A percentile compares a stretch with the other conserved stretches of the same genome.
Conservation (phyloP, 2,797 vertebrate genomes). For the Cyclopterus lumpus region DNA sequence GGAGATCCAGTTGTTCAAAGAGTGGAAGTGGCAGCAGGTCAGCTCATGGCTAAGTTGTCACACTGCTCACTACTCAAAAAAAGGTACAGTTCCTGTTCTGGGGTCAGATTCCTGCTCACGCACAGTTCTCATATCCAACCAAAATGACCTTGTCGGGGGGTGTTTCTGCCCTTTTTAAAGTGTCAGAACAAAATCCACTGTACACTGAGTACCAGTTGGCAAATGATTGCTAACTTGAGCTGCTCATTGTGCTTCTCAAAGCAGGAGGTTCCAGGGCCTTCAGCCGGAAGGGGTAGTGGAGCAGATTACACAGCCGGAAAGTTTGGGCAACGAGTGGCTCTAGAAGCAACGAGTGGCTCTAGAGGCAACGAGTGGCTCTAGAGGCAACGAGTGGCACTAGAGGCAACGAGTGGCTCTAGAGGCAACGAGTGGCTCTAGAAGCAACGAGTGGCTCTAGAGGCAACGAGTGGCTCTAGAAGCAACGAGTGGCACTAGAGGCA, state of each 20-base stretch:
- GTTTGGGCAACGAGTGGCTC: not conserved
- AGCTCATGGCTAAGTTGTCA: constrained; percentile 27
- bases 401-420: too few species aligned
- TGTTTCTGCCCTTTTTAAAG: not conserved
- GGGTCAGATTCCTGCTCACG: constrained; percentile 30
- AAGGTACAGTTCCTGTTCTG: constrained; percentile 16
- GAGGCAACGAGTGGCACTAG: too few species aligned
- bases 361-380: too few species aligned
- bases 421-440: too few species aligned
- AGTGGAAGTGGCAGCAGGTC: constrained; percentile 28
- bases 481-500: too few species aligned
- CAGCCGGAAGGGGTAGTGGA: not conserved
- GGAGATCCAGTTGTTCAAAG: not conserved
- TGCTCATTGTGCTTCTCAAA: not conserved
- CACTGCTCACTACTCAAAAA: constrained; percentile 16
- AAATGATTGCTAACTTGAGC: too few species aligned
- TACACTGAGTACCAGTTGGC: not conserved
- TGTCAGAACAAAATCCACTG: not conserved
- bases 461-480: too few species aligned
- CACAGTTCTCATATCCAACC: not conserved
- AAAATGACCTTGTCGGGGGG: constrained; percentile 1
- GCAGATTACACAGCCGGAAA: not conserved
- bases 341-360: too few species aligned
- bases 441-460: too few species aligned
- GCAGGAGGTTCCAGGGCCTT: not conserved